These are phyloP conservation scores for Diorhabda carinulata DNA, from an alignment of 1,140 invertebrate genomes.

Conservation along the genomic window DNA sequence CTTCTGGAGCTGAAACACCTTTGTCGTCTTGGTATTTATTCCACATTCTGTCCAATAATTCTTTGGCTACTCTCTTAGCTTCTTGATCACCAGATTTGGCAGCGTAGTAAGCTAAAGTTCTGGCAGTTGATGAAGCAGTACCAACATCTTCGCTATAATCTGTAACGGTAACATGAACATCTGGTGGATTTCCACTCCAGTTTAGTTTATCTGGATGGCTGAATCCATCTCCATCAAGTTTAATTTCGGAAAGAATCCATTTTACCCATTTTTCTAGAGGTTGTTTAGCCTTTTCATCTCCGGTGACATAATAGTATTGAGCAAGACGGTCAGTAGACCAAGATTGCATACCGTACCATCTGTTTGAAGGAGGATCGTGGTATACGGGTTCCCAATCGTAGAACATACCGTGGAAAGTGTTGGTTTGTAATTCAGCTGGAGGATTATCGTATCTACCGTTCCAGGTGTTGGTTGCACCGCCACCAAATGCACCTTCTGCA, in stretches of 20 bases:
- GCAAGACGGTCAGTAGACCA: slow-evolving; percentile 31
- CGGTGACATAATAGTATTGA: slow-evolving; percentile 31
- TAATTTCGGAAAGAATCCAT: slow-evolving; percentile 21
- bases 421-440: slow-evolving; percentile 13
- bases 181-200: slow-evolving; percentile 26
- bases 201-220: slow-evolving; percentile 19
- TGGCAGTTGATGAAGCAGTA: slow-evolving; percentile 21
- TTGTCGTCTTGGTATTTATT: slow-evolving; percentile 13
- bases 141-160: slow-evolving; percentile 23
- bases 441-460: slow-evolving; percentile 26
- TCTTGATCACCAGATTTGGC: slow-evolving; percentile 22
- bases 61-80: slow-evolving; percentile 20
- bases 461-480: slow-evolving; percentile 30
- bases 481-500: slow-evolving; percentile 27
- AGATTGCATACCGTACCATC: slow-evolving; percentile 33
- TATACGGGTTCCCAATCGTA: slow-evolving; percentile 32
- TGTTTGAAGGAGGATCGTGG: slow-evolving; percentile 32
- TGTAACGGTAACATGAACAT: slow-evolving; percentile 19
- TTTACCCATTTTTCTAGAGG: slow-evolving; percentile 25
- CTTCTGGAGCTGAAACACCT: slow-evolving; percentile 21
- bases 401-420: slow-evolving; percentile 33
- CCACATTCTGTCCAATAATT: slow-evolving; percentile 24
- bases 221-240: slow-evolving; percentile 18
- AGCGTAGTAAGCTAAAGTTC: slow-evolving; percentile 24
- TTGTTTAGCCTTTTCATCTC: slow-evolving; percentile 23